Conservation (phyloP, 2,888 invertebrate genomes). For the Ramazzottius varieornatus region DNA sequence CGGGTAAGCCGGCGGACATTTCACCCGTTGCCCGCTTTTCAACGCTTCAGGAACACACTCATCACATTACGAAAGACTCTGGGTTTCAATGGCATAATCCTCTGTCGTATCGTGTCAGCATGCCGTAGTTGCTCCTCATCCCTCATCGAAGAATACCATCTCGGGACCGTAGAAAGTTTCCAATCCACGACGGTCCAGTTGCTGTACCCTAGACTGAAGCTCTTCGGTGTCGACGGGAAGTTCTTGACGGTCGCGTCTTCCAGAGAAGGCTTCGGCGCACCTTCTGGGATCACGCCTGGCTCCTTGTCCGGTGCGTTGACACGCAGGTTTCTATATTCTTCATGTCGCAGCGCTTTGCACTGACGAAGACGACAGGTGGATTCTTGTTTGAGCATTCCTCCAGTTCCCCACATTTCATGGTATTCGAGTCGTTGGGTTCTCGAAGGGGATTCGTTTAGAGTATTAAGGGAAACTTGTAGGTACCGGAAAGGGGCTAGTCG, state of each 20-base stretch:
- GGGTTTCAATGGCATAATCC: neutral
- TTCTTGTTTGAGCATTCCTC: neutral
- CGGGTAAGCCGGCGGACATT: neutral
- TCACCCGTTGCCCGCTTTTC: neutral
- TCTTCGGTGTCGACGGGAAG: neutral
- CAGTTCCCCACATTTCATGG: neutral
- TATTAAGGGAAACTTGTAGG: neutral
- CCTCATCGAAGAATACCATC: neutral
- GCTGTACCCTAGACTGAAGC: neutral
- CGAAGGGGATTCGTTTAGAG: neutral
- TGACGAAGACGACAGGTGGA: neutral
- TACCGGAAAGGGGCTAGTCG: neutral
- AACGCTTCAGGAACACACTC: neutral
- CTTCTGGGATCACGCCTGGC: neutral
- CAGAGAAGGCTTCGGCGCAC: neutral
- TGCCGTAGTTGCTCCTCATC: neutral
- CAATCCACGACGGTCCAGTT: neutral
- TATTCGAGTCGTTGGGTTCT: neutral
- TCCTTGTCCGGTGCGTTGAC: neutral
- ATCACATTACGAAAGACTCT: neutral
- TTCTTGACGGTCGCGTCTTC: neutral
- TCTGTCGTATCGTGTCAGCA: neutral
- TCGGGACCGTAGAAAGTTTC: neutral
- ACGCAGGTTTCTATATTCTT: neutral
- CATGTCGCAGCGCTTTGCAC: neutral